These are phyloP conservation scores for Ursus arctos DNA, from an alignment of 2,113 vertebrate species.

Conservation along the genomic window DNA sequence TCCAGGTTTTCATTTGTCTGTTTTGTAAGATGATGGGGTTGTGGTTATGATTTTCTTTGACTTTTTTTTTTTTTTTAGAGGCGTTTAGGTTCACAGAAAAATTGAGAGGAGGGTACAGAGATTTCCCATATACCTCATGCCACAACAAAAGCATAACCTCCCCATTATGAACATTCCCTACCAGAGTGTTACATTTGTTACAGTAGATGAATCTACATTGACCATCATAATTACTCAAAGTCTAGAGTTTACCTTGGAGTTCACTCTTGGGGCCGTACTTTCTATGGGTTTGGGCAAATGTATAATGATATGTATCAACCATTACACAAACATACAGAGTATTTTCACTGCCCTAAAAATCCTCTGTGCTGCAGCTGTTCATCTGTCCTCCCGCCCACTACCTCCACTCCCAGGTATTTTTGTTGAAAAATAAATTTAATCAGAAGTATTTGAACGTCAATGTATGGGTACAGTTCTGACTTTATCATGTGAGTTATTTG, in stretches of 20 bases:
- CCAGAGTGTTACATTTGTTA: background rate
- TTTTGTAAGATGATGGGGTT: too few species aligned
- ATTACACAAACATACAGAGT: background rate
- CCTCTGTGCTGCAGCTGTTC: background rate
- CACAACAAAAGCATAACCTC: background rate
- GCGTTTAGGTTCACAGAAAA: too few species aligned
- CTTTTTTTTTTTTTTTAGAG: too few species aligned
- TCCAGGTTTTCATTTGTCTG: too few species aligned
- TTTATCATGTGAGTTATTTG: background rate
- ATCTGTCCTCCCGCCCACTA: too few species aligned
- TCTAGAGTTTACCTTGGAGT: background rate
- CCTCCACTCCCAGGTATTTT: background rate
- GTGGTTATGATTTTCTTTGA: background rate
- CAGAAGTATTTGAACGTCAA: background rate
- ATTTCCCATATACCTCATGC: background rate
- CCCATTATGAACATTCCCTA: too few species aligned
- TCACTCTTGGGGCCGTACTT: background rate
- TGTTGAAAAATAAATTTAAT: background rate
- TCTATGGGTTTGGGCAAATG: background rate
- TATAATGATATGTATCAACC: background rate
- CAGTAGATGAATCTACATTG: background rate
- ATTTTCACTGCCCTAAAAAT: background rate
- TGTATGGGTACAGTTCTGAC: background rate
- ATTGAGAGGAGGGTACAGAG: background rate
- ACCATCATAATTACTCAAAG: background rate